Conservation (phyloP, 2,888 invertebrate species). For the Acanthosepion pharaonis region DNA sequence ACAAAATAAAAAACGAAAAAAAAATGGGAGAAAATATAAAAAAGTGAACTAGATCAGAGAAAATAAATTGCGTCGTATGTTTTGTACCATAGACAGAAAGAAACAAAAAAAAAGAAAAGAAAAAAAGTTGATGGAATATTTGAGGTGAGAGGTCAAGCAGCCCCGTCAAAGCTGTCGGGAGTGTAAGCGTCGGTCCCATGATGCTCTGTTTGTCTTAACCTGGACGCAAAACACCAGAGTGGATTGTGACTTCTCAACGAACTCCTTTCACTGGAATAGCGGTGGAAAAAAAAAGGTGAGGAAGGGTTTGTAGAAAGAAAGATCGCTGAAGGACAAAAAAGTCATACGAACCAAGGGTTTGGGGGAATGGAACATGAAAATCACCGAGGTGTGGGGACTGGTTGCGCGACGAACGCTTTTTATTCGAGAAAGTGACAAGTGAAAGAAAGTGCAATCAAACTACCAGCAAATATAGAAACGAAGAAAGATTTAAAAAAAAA, state of each 20-base stretch:
- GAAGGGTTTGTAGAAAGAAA: neutral
- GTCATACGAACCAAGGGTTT: neutral
- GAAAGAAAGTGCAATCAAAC: neutral
- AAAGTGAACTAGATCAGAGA: neutral
- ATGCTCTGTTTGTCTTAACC: neutral
- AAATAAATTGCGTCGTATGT: constrained; percentile 18
- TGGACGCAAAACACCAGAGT: neutral
- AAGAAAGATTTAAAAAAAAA: neutral
- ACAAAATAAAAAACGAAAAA: too few species aligned
- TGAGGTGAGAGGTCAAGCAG: neutral
- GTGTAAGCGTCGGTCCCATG: neutral
- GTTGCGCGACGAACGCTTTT: neutral
- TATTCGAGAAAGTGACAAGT: neutral
- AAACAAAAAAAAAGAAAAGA: neutral
- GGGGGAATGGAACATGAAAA: neutral
- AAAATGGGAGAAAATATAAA: neutral
- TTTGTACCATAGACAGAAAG: neutral
- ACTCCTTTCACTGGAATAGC: neutral
- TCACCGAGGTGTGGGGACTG: too few species aligned
- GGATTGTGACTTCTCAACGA: neutral
- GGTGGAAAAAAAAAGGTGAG: neutral
- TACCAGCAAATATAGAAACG: neutral
- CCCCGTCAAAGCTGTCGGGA: neutral
- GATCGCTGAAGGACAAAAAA: neutral
- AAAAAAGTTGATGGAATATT: neutral